A percentile compares a stretch with the other conserved stretches of the same genome.
These are phyloP conservation scores for Cacatua alba DNA, from an alignment of 2,113 vertebrate species.

Conservation along the genomic window DNA sequence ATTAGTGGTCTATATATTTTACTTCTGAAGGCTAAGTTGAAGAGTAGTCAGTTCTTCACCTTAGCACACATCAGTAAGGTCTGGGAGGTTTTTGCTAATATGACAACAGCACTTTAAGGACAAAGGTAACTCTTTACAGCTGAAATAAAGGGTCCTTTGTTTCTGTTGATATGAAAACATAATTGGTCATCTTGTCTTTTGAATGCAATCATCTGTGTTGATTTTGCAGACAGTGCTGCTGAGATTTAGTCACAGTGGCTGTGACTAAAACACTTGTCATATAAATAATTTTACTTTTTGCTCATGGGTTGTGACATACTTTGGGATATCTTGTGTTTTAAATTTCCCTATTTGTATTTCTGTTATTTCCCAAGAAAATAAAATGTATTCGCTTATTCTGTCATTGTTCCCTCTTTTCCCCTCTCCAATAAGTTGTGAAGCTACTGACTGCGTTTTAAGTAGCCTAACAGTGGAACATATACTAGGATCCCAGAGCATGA, in stretches of 20 bases:
- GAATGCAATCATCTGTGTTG: not conserved
- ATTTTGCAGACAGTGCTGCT: not conserved
- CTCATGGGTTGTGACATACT: not conserved
- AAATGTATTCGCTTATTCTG: not conserved
- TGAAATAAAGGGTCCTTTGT: not conserved
- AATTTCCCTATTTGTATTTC: not conserved
- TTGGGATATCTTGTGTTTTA: not conserved
- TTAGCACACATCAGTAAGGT: not conserved
- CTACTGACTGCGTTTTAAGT: not conserved
- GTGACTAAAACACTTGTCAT: not conserved
- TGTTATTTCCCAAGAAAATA: not conserved
- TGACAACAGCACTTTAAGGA: not conserved
- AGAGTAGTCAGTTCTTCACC: not conserved
- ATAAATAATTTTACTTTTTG: not conserved
- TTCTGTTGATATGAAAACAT: not conserved
- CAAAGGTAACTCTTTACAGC: not conserved
- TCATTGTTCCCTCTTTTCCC: not conserved
- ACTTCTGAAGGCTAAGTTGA: not conserved
- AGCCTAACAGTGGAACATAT: not conserved
- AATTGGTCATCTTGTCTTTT: not conserved
- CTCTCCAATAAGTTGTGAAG: not conserved
- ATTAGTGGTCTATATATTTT: rapidly evolving
- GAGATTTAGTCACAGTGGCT: not conserved
- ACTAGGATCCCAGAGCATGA: not conserved
- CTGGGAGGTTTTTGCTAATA: not conserved